Percentiles rank a stretch among this genome's conserved stretches.
Conservation (phyloP, 2,888 invertebrate species). For the Ashinkailepas kermadecensis region DNA sequence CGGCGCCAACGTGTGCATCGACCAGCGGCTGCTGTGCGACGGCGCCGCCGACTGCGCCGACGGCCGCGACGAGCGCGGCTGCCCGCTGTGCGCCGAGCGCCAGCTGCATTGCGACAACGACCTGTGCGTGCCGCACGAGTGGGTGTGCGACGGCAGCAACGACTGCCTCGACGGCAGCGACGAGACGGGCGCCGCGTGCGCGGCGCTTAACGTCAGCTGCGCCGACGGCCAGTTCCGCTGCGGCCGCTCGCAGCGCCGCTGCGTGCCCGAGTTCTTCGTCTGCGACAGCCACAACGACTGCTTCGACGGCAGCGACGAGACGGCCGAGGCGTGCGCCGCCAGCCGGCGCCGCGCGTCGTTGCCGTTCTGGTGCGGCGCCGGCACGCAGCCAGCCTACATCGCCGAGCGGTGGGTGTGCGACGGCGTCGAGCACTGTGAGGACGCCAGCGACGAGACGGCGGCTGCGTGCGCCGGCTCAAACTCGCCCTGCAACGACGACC, state of each 20-base stretch:
- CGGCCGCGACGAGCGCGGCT: conserved; percentile 83
- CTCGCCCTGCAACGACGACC: conserved; percentile 69
- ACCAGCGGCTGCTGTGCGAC: conserved; percentile 52
- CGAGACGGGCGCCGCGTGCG: conserved; percentile 49
- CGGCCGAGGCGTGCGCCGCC: conserved; percentile 38
- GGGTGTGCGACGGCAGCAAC: conserved; percentile 89
- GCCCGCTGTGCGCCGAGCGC: conserved; percentile 64
- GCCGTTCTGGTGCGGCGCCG: not conserved
- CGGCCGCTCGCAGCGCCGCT: conserved; percentile 66
- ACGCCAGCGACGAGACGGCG: conserved; percentile 39
- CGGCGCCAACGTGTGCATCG: conserved; percentile 79
- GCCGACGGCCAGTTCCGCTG: conserved; percentile 85
- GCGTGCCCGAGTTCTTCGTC: conserved; percentile 83
- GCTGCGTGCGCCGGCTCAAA: not conserved
- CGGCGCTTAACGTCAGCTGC: conserved; percentile 79
- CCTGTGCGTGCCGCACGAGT: conserved; percentile 83
- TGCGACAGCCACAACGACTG: conserved; percentile 98
- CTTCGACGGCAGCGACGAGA: conserved; percentile 91
- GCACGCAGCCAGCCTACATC: conserved; percentile 45
- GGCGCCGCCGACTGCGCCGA: conserved; percentile 94
- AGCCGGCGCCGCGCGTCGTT: not conserved
- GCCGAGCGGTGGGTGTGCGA: not conserved
- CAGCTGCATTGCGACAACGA: conserved; percentile 76
- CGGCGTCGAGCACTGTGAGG: conserved; percentile 62
- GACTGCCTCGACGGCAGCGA: conserved; percentile 78